Conservation (phyloP, 2,113 vertebrate species). For the Heterotilapia buettikoferi region DNA sequence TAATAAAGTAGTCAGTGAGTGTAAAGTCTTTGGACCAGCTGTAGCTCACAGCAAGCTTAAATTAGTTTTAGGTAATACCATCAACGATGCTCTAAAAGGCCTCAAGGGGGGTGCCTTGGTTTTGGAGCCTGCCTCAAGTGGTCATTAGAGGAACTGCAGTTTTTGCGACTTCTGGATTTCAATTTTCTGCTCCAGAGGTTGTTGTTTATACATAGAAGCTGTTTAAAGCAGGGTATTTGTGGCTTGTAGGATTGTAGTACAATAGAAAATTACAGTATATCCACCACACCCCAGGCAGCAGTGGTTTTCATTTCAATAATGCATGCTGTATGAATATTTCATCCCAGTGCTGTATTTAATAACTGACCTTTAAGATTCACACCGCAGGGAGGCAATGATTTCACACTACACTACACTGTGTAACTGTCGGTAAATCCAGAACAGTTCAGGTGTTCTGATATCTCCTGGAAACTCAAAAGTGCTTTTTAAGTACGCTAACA, state of each 20-base stretch:
- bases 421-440: neutral
- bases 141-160: neutral
- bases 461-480: neutral
- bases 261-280: neutral
- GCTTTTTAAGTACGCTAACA: neutral
- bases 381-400: neutral
- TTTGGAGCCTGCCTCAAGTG: neutral
- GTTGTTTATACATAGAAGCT: rapidly evolving
- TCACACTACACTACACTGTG: neutral
- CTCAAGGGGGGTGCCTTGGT: neutral
- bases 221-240: neutral
- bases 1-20: neutral
- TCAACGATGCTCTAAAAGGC: rapidly evolving
- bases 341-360: neutral
- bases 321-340: neutral
- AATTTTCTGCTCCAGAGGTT: neutral
- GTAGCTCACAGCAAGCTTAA: neutral
- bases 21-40: neutral
- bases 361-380: conserved; percentile 6
- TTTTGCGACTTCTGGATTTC: rapidly evolving
- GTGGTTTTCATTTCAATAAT: neutral
- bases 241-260: neutral
- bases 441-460: rapidly evolving
- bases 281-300: neutral
- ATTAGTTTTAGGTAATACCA: neutral